phyloP scores from a whole-genome alignment of 2,888 invertebrate genomes.

The Molanna angustata region DNA sequence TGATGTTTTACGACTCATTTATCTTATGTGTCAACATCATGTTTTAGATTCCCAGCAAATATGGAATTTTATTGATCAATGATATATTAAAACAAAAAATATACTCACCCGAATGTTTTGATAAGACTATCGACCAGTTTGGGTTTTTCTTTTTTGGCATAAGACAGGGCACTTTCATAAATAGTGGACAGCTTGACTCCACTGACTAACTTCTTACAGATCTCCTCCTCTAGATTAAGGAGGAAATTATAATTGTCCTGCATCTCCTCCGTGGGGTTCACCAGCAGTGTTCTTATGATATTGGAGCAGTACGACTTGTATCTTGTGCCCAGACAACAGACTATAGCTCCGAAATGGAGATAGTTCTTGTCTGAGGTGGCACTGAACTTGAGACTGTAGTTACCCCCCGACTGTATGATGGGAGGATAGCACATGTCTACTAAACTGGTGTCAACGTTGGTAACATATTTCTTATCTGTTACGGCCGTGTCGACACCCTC shows the following conservation, averaged over 20 bases:
- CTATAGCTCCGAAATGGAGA: slow-evolving; percentile 93
- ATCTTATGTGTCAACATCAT: no score
- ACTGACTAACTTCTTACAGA: slow-evolving; percentile 79
- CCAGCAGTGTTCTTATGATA: slow-evolving; percentile 91
- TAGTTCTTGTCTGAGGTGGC: slow-evolving; percentile 91
- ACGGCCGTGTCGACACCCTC: slow-evolving; percentile 93
- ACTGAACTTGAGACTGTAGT: slow-evolving; percentile 95
- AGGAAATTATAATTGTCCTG: slow-evolving; percentile 92
- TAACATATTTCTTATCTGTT: slow-evolving; percentile 93
- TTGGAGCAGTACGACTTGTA: slow-evolving; percentile 99
- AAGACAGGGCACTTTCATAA: slow-evolving; percentile 77
- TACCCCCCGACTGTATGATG: slow-evolving; percentile 98
- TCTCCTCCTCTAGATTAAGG: slow-evolving; percentile 84
- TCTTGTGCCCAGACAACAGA: slow-evolving; percentile 90
- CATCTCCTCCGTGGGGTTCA: slow-evolving; percentile 80
- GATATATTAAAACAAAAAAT: no score
- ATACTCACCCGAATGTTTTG: slow-evolving; percentile 80
- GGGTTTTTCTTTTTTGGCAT: slow-evolving; percentile 85
- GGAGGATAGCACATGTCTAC: slow-evolving; percentile 98
- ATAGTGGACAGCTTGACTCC: slow-evolving; percentile 83
- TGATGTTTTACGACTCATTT: no score
- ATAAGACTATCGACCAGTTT: slow-evolving; percentile 84
- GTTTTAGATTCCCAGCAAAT: no score
- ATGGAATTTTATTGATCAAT: no score
- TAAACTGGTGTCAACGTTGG: slow-evolving; percentile 82